Conservation (phyloP, 37 sponge, comb jelly and placozoan genomes). For the Cladorhizidae sp. region DNA sequence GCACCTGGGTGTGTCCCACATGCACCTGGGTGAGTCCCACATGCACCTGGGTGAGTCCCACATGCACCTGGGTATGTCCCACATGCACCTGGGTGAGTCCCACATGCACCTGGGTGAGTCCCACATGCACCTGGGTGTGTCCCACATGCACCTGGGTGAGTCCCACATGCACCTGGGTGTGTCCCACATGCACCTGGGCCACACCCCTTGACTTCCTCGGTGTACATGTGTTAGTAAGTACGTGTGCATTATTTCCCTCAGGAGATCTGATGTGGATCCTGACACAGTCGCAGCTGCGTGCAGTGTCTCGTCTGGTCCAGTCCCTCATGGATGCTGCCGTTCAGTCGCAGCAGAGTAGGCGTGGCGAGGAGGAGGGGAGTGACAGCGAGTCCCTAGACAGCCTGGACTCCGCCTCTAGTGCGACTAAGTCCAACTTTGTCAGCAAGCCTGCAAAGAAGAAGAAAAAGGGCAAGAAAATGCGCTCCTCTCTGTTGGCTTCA, state of each 20-base stretch:
- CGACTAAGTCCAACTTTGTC: background rate
- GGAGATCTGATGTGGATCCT: constrained; percentile 80
- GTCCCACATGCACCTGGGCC: too few relatives aligned
- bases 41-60: too few relatives aligned
- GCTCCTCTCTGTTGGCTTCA: background rate
- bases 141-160: too few relatives aligned
- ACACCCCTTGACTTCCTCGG: too few relatives aligned
- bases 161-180: too few relatives aligned
- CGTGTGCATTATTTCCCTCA: background rate
- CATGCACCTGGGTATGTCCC: too few relatives aligned
- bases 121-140: too few relatives aligned
- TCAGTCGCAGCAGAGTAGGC: constrained; percentile 21
- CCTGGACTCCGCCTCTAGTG: constrained; percentile 13
- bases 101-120: too few relatives aligned
- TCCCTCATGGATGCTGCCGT: constrained; percentile 62
- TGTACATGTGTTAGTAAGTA: too few relatives aligned
- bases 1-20: too few relatives aligned
- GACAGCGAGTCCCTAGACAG: background rate
- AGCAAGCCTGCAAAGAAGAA: background rate
- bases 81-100: too few relatives aligned
- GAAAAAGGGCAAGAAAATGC: background rate
- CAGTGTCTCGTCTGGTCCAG: constrained; percentile 72
- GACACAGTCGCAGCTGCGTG: constrained; percentile 77
- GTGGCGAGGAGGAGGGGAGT: constrained; percentile 3
- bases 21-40: too few relatives aligned